phyloP scores from a whole-genome alignment of 35 echinoderm and acorn worm genomes.

The Apostichopus japonicus region DNA sequence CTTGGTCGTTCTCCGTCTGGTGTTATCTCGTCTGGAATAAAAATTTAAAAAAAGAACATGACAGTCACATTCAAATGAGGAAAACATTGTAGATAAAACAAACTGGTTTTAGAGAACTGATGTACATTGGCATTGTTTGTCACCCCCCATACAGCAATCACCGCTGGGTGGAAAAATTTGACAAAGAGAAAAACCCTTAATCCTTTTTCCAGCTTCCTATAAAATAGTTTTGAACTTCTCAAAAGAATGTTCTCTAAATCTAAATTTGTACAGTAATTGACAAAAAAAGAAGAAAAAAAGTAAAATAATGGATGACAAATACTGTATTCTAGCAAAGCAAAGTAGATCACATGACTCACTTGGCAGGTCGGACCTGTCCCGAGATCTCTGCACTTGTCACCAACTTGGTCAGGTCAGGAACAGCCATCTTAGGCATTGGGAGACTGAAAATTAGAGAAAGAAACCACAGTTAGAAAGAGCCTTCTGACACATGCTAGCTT shows the following conservation, averaged over 20 bases:
- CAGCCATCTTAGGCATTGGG: constrained; percentile 95
- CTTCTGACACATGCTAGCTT: not conserved
- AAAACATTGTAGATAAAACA: too few relatives aligned
- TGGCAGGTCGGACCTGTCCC: constrained; percentile 70
- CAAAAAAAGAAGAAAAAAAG: too few relatives aligned
- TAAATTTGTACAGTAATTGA: too few relatives aligned
- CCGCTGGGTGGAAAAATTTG: too few relatives aligned
- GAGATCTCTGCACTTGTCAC: constrained; percentile 84
- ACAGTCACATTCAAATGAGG: not conserved
- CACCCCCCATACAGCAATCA: too few relatives aligned
- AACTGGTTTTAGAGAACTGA: too few relatives aligned
- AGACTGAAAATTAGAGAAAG: constrained; percentile 64
- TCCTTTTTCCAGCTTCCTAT: too few relatives aligned
- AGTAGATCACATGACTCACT: constrained; percentile 54
- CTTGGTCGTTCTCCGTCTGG: constrained; percentile 75
- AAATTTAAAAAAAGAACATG: not conserved
- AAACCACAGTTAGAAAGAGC: not conserved
- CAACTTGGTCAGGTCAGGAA: constrained; percentile 85
- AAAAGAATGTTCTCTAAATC: too few relatives aligned
- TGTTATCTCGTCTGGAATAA: not conserved
- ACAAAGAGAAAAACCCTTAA: too few relatives aligned
- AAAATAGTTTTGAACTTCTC: too few relatives aligned
- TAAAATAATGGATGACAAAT: too few relatives aligned
- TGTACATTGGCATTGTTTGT: too few relatives aligned
- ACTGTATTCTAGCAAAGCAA: not conserved